Base-by-base conservation (phyloP, 2,888 invertebrate genomes). In the Melinopterus prodromus region DNA sequence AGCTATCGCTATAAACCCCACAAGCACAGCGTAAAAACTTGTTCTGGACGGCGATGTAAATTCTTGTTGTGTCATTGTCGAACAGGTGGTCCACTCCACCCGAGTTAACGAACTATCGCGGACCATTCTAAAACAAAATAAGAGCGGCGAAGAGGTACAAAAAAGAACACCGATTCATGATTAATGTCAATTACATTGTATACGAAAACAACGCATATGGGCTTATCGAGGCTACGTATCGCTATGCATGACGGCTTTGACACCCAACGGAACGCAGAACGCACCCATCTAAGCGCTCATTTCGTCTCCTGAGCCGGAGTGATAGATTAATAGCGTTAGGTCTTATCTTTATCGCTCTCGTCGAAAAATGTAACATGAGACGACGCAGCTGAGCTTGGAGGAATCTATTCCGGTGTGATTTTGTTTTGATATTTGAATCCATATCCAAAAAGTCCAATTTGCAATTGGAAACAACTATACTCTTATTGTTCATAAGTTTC, bases 11-110 rank as follows among this genome's bases (percentile, higher is more conserved):
- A 35, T 37, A 74, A 37, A 53, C 53, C 53, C 53, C 53, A 53
- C 53, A 53, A 71, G 71, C 16, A 35, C 74, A n/a, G n/a, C 35
- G 74, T 74, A 74, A 74, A 74, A 74, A 74, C 74, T 37, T 36
- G 74, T 74, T 37, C 74, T 53, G 53, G 74, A n/a, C 74, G 36
- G 74, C 74, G 74, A 74, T 74, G 74, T 74, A 74, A 74, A 74
- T 74, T 74, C 74, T 37, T 74, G 74, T 74, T 74, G 74, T 74
- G 74, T 74, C 74, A 74, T 74, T 74, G 74, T 74, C 74, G 74
- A 74, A 74, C 74, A 74, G 74, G 74, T 74, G 74, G 74, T 74
- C 74, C 74, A 37, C 0, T 53, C 53, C 74, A 26, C 26, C 71
- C 12, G 74, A 74, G 74, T 74, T 74, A 74, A 74, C 53, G 53